Base-by-base conservation (phyloP, 2,113 vertebrate species). In the Psilopogon haemacephalus region DNA sequence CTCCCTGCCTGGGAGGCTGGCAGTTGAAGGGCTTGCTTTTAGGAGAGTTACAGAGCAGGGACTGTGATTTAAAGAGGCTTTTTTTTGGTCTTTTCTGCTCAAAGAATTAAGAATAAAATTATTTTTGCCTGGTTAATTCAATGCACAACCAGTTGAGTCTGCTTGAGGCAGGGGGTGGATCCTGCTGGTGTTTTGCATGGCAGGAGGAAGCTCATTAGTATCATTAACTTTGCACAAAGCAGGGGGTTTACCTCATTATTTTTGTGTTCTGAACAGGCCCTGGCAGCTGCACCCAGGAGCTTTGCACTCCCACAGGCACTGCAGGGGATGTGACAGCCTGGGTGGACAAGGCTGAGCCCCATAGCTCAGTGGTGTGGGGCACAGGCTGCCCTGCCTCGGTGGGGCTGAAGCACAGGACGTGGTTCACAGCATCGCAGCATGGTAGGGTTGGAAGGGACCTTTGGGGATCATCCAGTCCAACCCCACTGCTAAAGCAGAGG, bases 241-340 rank as follows among this genome's bases (percentile, higher is more conserved):
- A 10, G 56, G 44, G 44, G 56, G 18, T 77, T 84, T n/a, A 11
- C 64, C 13, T 2, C 8, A 1, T 4, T 4, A 2, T 6, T 21
- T 73, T 17, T 18, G 50, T 48, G 2, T 23, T 9, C 4, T 5
- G 62, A 30, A 6, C 11, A 6, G 46, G 28, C 40, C 33, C 33
- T 50, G 74, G 37, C 62, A 78, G 64, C 55, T 18, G 73, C 8
- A 18, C 12, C 8, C 21, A 7, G 11, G 74, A 8, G 74, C 24
- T 62, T 6, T 42, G 56, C 50, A 12, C 3, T 2, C n/a, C 56
- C 33, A 1, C 11, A 1, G 67, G 27, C 9, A 4, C 77, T 0
- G 5, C 46, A 32, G 67, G 48, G 28, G 13, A 27, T 0, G 12
- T 30, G 74, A 33, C 48, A 44, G 38, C 18, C 1, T 0, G 35